Evolutionary conservation across 2,113 vertebrate species (phyloP).

Genomic region (Gadus macrocephalus): DNA sequence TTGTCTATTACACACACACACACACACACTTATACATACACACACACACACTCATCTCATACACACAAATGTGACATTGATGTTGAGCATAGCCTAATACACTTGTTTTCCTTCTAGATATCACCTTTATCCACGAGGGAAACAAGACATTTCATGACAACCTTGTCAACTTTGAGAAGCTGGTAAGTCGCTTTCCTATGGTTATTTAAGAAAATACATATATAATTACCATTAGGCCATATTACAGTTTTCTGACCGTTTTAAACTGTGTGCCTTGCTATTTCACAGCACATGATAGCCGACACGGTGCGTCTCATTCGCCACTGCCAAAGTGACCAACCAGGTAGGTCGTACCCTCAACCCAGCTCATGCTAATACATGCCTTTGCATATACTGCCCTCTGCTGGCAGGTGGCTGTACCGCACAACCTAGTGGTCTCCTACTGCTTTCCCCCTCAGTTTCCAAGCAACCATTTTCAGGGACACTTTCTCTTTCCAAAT

Average conservation of each 20-base stretch:
- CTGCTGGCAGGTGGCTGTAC: constrained; percentile 32
- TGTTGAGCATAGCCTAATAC: constrained; percentile 2
- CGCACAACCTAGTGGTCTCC: not conserved
- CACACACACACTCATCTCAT: not conserved
- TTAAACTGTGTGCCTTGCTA: constrained; percentile 8
- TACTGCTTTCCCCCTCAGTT: constrained; percentile 38
- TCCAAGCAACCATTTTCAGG: constrained; percentile 59
- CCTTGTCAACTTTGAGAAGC: constrained; percentile 98
- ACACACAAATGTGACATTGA: constrained; percentile 2
- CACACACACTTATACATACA: too few relatives aligned
- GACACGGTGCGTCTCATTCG: constrained; percentile 93
- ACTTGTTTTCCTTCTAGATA: constrained; percentile 74
- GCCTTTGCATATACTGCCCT: constrained; percentile 16
- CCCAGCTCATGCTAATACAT: not conserved
- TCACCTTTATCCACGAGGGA: constrained; percentile 98
- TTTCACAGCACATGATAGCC: constrained; percentile 91
- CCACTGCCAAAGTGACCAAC: constrained; percentile 91
- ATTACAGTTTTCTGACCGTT: not conserved
- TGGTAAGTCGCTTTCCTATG: constrained; percentile 76
- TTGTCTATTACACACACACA: too few relatives aligned
- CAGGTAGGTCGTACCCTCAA: constrained; percentile 67
- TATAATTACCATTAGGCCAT: not conserved
- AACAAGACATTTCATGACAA: constrained; percentile 99
- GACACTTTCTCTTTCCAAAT: constrained; percentile 20
- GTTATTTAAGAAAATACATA: not conserved